These are phyloP conservation scores for Andinoacara biseriatus DNA, from an alignment of 2,113 vertebrate species.

Conservation along the genomic window DNA sequence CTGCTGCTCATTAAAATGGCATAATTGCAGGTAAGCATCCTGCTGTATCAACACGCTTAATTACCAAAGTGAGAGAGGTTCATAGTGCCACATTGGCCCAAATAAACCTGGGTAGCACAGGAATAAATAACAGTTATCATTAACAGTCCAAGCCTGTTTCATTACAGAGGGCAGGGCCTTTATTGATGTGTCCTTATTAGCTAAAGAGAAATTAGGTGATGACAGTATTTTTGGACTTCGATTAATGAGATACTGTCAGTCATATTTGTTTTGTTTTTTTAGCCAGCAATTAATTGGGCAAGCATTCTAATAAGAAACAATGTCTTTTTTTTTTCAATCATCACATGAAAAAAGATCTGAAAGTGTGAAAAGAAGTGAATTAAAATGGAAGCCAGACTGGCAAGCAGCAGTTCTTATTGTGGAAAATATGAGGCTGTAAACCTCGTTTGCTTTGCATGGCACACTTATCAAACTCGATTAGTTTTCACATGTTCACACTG, in stretches of 20 bases:
- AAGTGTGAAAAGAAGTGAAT: slow-evolving; percentile 7
- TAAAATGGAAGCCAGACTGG: slow-evolving; percentile 7
- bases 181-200: slow-evolving; percentile 66
- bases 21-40: slow-evolving; percentile 83
- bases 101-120: slow-evolving; percentile 74
- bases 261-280: slow-evolving; percentile 19
- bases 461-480: slow-evolving; percentile 2
- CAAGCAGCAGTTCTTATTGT: background rate
- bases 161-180: slow-evolving; percentile 70
- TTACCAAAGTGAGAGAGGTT: slow-evolving; percentile 79
- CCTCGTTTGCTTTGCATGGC: background rate
- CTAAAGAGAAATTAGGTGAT: slow-evolving; percentile 66
- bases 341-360: background rate
- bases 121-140: slow-evolving; percentile 81
- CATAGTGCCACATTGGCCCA: slow-evolving; percentile 70
- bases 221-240: slow-evolving; percentile 35
- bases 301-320: slow-evolving; percentile 9
- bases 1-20: slow-evolving; percentile 81
- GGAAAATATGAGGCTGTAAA: background rate
- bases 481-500: slow-evolving; percentile 12
- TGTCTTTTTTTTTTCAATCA: slow-evolving; percentile 6
- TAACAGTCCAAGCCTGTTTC: slow-evolving; percentile 67
- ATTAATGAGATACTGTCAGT: slow-evolving; percentile 37
- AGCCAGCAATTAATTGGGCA: slow-evolving; percentile 17
- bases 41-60: slow-evolving; percentile 80